Conservation (phyloP, 2,888 invertebrate genomes). For the Carterocephalus palaemon region DNA sequence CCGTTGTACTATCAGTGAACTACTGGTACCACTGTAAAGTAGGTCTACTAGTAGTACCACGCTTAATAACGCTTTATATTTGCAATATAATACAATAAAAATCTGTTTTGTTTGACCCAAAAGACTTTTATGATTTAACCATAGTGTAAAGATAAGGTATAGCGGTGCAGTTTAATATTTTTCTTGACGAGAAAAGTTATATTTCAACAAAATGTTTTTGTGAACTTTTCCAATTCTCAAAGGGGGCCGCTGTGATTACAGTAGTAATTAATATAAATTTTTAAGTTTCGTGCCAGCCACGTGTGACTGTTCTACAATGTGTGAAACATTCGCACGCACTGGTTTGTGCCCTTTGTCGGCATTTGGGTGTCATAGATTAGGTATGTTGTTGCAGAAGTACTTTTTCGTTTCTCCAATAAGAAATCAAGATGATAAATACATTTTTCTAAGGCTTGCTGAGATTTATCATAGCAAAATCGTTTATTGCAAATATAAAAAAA, state of each 20-base stretch:
- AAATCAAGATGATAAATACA: too few relatives aligned
- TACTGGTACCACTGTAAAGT: too few relatives aligned
- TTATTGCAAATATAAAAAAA: too few relatives aligned
- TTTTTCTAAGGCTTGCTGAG: too few relatives aligned
- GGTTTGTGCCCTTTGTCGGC: slow-evolving; percentile 49
- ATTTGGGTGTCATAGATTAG: slow-evolving; percentile 32
- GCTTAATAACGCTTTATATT: too few relatives aligned
- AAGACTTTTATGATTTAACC: slow-evolving; percentile 6
- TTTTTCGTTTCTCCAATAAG: not conserved
- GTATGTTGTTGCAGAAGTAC: slow-evolving; percentile 6
- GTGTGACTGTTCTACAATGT: slow-evolving; percentile 48
- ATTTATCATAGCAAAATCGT: too few relatives aligned
- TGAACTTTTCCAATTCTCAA: slow-evolving; percentile 11
- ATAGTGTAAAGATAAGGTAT: not conserved
- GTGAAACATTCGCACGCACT: slow-evolving; percentile 60
- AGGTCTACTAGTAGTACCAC: too few relatives aligned
- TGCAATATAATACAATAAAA: too few relatives aligned
- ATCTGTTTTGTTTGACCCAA: too few relatives aligned
- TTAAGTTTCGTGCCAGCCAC: slow-evolving; percentile 40
- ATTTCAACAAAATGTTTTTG: slow-evolving; percentile 11
- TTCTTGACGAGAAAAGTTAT: slow-evolving; percentile 10
- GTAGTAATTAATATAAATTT: slow-evolving; percentile 33
- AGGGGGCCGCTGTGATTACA: slow-evolving; percentile 23
- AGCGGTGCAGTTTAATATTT: slow-evolving; percentile 24
- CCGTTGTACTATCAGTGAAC: too few relatives aligned